Evolutionary conservation across 2,888 invertebrate species (phyloP).

Genomic region (Mythimna ferrago): DNA sequence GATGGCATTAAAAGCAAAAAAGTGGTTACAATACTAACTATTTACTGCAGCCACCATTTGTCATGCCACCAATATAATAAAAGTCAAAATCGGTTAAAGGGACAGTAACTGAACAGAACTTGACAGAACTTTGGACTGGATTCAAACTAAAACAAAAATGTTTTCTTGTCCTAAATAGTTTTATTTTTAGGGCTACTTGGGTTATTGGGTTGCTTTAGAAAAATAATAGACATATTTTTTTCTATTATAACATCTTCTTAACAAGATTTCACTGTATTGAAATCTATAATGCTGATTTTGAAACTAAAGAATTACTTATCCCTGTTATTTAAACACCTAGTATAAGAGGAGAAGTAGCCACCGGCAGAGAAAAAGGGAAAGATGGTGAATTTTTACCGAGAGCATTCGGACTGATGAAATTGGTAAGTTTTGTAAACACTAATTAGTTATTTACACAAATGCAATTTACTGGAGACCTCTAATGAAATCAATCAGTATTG

Average conservation of each 20-base stretch:
- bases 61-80: too few species aligned
- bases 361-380: slow-evolving; percentile 31
- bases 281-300: not conserved
- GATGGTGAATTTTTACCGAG: slow-evolving; percentile 24
- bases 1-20: too few species aligned
- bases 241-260: not conserved
- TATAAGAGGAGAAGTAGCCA: slow-evolving; percentile 33
- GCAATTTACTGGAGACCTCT: not conserved
- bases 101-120: too few species aligned
- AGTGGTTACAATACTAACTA: too few species aligned
- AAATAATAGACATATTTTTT: too few species aligned
- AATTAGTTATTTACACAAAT: not conserved
- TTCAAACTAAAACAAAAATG: too few species aligned
- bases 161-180: too few species aligned
- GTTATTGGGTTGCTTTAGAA: too few species aligned
- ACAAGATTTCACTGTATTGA: not conserved
- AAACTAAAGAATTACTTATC: not conserved
- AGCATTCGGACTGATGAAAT: slow-evolving; percentile 40
- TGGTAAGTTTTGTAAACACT: slow-evolving; percentile 17
- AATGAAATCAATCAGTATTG: not conserved
- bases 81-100: too few species aligned
- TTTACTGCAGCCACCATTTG: too few species aligned
- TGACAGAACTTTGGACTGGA: too few species aligned
- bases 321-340: slow-evolving; percentile 8
- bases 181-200: too few species aligned